Percentiles rank a stretch among this genome's conserved stretches.
These are phyloP conservation scores for Orthosia gracilis DNA, from an alignment of 2,888 invertebrate genomes.

Conservation along the genomic window DNA sequence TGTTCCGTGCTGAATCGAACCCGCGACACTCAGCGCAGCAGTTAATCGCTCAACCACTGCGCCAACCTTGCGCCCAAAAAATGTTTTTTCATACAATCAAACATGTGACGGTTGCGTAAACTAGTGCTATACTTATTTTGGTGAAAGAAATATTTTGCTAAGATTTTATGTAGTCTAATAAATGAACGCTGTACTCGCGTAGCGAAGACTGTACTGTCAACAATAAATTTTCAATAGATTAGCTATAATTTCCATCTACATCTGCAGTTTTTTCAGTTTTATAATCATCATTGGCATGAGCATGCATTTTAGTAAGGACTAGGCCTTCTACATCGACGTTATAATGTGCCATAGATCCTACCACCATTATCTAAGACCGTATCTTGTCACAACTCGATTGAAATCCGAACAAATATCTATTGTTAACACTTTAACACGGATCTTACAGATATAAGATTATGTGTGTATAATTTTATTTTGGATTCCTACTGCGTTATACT, in stretches of 20 bases:
- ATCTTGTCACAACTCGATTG: constrained; percentile 69
- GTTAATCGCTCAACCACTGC: too few relatives aligned
- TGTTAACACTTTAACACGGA: constrained; percentile 86
- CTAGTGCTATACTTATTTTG: not conserved
- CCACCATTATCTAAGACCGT: constrained; percentile 61
- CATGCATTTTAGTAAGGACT: not conserved
- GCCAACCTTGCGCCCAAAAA: too few relatives aligned
- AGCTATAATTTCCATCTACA: not conserved
- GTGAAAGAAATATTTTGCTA: not conserved
- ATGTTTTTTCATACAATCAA: not conserved
- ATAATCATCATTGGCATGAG: not conserved
- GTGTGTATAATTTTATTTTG: constrained; percentile 78
- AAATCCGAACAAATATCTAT: constrained; percentile 75
- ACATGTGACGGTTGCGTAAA: not conserved
- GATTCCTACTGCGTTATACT: constrained; percentile 77
- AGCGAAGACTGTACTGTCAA: not conserved
- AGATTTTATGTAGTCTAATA: not conserved
- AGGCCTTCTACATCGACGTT: constrained; percentile 29
- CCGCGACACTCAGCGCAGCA: too few relatives aligned
- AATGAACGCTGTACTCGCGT: not conserved
- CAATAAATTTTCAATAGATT: not conserved
- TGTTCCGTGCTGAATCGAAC: too few relatives aligned
- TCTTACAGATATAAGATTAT: constrained; percentile 77
- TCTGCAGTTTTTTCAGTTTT: not conserved
- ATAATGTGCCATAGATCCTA: constrained; percentile 42